These are phyloP conservation scores for Nasonia giraulti DNA, from an alignment of 1,140 invertebrate genomes.

Conservation along the genomic window DNA sequence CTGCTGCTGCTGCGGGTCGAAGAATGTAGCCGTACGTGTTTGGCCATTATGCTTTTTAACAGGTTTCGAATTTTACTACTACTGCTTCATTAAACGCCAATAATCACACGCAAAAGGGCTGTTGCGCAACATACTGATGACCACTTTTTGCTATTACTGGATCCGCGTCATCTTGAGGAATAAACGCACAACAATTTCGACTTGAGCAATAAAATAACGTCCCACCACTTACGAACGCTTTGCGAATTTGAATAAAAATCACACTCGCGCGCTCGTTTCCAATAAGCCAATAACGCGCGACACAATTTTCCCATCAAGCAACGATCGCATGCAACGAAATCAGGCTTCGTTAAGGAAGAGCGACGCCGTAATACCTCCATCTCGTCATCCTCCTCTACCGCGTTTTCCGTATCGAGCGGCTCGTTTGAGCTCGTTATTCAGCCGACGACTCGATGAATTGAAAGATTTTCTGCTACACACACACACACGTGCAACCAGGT, in stretches of 20 bases:
- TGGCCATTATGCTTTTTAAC: not conserved
- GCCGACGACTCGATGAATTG: not conserved
- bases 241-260: too few species aligned
- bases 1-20: not conserved
- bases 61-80: not conserved
- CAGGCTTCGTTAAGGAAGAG: not conserved
- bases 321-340: not conserved
- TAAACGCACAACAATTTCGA: too few species aligned
- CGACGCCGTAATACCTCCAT: not conserved
- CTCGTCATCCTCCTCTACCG: not conserved
- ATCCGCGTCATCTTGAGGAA: too few species aligned
- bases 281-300: not conserved
- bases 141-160: too few species aligned
- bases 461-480: not conserved
- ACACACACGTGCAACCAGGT: too few species aligned
- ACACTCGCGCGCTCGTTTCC: too few species aligned
- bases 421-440: not conserved
- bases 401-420: not conserved
- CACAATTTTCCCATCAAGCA: not conserved
- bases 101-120: too few species aligned
- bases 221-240: too few species aligned
- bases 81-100: not conserved
- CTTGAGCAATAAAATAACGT: not conserved
- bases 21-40: not conserved
- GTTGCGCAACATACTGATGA: too few species aligned